Conservation (phyloP, 2,113 vertebrate species). For the Aldabrachelys gigantea region DNA sequence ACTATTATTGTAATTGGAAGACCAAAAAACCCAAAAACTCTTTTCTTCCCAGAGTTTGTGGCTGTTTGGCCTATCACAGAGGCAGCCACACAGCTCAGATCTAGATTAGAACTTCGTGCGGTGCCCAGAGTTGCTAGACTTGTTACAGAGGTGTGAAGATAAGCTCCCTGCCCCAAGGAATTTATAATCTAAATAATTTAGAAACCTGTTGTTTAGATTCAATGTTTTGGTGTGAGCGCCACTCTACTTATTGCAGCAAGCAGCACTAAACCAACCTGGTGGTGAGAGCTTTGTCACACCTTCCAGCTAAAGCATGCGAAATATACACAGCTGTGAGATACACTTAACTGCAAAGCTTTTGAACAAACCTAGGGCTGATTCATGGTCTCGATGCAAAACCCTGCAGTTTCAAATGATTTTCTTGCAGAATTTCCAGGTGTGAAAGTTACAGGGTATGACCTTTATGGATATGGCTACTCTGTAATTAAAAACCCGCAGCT, state of each 20-base stretch:
- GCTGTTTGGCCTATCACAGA: neutral
- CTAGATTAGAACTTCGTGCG: neutral
- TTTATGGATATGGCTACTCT: neutral
- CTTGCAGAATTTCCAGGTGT: neutral
- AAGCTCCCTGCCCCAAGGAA: neutral
- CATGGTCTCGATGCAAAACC: neutral
- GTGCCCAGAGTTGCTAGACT: neutral
- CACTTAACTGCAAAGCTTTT: neutral
- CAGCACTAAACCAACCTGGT: neutral
- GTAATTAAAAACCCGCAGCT: neutral
- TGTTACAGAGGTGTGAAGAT: neutral
- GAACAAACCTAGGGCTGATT: neutral
- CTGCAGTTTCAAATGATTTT: neutral
- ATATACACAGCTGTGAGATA: neutral
- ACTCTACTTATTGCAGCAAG: neutral
- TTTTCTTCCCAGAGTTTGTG: neutral
- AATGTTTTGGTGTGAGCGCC: neutral
- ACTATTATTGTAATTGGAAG: neutral
- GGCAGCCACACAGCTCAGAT: neutral
- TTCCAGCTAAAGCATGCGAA: neutral
- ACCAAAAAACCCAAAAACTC: neutral
- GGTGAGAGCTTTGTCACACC: neutral
- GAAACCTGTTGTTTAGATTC: neutral
- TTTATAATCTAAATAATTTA: neutral
- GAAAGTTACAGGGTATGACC: neutral